Evolutionary conservation across 2,888 invertebrate genomes (phyloP), one percentile per base, ranked within the genome.

Genomic region (Leptarthrus brevirostris): DNA sequence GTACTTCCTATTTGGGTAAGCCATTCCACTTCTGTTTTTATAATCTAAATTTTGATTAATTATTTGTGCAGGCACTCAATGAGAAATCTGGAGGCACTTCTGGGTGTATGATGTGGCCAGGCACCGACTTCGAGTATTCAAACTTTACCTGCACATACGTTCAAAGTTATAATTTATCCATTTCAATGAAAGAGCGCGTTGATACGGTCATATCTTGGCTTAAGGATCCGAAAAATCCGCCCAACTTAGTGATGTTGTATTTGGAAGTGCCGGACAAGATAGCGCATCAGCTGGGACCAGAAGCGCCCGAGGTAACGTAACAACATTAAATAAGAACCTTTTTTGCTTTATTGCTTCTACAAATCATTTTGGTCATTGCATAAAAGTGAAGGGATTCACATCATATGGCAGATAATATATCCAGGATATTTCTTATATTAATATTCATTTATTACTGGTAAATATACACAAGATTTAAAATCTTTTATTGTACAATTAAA

Each of bases 61-160:
- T 81, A n/a, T n/a, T 73, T 82, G 84, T 84, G 69, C 77, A 90
- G 90, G 87, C 86, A 5, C 79, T 88, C 77, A 90, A 90, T 82
- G 87, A 91, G 83, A 82, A 86, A 79, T 78, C 80, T 6, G 86
- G 84, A 22, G 86, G 89, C 61, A 83, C 87, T 77, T 90, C 90
- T 73, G 92, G 90, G 0, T 86, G 87, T 2, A 87, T 91, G 85
- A 91, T 91, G 89, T 93, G 92, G 92, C 91, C 91, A 2, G 92
- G 92, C 1, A 85, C 86, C 64, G 80, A 86, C 36, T 89, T 86
- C 77, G 78, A 83, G 8, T 90, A 89, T 78, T 84, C 86, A 71
- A 84, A 85, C 12, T 86, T 84, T 12, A 81, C 81, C 44, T 86
- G 88, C 24, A 87, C 87, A 0, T 86, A 87, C 78, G 74, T 79